Evolutionary conservation across 2,888 invertebrate species (phyloP).

Genomic region (Yponomeuta sedellus): DNA sequence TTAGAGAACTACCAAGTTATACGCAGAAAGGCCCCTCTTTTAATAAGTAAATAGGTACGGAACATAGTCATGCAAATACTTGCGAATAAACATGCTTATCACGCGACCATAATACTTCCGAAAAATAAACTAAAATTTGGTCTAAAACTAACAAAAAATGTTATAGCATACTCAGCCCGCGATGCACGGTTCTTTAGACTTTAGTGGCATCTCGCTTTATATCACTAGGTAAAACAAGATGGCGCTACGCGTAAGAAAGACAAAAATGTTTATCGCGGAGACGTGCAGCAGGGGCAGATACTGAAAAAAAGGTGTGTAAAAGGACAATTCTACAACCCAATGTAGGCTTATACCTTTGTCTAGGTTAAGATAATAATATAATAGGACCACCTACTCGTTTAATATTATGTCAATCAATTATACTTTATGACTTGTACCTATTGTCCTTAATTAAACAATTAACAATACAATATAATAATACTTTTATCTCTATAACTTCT

Average conservation of each 20-base stretch:
- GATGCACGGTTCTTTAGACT: too few species aligned
- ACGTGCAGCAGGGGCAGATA: too few species aligned
- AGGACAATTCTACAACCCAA: not conserved
- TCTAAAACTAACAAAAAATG: not conserved
- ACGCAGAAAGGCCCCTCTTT: too few species aligned
- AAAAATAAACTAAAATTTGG: constrained; percentile 12
- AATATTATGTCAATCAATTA: not conserved
- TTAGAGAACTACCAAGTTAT: too few species aligned
- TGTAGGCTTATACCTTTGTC: not conserved
- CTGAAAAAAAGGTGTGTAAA: not conserved
- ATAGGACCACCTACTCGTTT: not conserved
- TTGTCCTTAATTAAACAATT: constrained; percentile 38
- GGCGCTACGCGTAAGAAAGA: too few species aligned
- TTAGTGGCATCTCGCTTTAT: too few species aligned
- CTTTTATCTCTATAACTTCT: constrained; percentile 22
- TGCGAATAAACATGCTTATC: constrained; percentile 2
- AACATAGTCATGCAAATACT: not conserved
- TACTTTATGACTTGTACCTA: constrained; percentile 56
- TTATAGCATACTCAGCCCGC: not conserved
- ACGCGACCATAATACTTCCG: constrained; percentile 17
- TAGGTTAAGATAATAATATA: not conserved
- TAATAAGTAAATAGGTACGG: too few species aligned
- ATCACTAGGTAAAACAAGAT: too few species aligned
- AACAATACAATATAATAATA: constrained; percentile 27
- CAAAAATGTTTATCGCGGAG: too few species aligned